These are phyloP conservation scores for Dryobota labecula DNA, from an alignment of 2,888 invertebrate species.

Conservation along the genomic window DNA sequence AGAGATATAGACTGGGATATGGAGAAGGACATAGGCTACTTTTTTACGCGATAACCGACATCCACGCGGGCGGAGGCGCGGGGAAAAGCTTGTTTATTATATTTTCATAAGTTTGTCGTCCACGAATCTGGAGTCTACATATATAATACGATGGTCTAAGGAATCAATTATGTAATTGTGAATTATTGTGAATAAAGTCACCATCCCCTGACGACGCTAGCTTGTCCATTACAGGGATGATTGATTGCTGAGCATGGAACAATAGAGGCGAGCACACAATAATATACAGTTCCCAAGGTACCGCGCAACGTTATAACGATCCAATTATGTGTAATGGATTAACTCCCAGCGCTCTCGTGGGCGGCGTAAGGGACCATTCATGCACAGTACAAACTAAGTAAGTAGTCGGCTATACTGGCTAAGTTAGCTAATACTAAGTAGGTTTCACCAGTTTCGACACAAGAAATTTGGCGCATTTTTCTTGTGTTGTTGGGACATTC, in stretches of 20 bases:
- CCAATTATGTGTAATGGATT: constrained; percentile 87
- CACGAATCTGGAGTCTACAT: no score
- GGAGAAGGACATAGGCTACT: no score
- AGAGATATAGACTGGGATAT: no score
- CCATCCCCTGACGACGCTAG: constrained; percentile 64
- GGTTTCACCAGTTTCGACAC: background rate
- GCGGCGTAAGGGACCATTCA: constrained; percentile 64
- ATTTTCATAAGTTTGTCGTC: no score
- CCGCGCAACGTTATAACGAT: constrained; percentile 71
- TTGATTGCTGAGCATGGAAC: constrained; percentile 67
- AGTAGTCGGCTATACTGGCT: background rate
- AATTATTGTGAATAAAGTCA: constrained; percentile 36
- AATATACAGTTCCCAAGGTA: constrained; percentile 43
- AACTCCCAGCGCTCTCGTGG: constrained; percentile 70
- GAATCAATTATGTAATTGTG: constrained; percentile 8
- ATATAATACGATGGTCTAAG: background rate
- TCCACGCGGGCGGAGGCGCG: no score
- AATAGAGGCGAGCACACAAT: constrained; percentile 45
- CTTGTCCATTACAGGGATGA: constrained; percentile 71
- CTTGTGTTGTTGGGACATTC: background rate
- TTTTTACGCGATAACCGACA: no score
- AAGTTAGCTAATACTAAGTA: background rate
- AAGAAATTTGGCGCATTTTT: background rate
- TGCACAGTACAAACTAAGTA: constrained; percentile 23
- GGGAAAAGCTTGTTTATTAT: no score